Evolutionary conservation across 2,797 vertebrate species (phyloP).

Genomic region (Microctenopoma steveboyesi): DNA sequence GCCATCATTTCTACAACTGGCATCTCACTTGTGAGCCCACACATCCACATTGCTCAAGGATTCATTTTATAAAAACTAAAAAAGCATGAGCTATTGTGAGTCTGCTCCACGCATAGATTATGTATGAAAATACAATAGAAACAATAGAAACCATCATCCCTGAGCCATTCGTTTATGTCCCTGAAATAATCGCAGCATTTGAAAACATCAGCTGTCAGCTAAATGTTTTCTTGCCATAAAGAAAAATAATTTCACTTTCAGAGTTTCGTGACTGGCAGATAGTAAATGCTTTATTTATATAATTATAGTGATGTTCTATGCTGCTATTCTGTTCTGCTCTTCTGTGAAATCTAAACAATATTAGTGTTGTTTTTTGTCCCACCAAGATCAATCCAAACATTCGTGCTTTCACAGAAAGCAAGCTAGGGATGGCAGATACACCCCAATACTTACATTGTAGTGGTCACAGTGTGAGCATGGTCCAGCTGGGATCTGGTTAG

Average conservation of each 20-base stretch:
- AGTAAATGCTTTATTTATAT: neutral
- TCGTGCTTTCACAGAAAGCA: neutral
- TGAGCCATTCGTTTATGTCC: no score
- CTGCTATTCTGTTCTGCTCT: neutral
- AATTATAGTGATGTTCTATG: neutral
- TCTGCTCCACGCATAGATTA: no score
- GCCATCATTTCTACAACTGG: neutral
- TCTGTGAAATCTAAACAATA: neutral
- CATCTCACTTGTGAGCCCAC: neutral
- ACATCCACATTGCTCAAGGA: neutral
- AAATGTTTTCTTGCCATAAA: neutral
- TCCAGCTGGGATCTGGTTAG: conserved; percentile 37
- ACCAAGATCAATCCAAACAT: neutral
- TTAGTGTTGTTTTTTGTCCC: neutral
- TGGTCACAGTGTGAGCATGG: conserved; percentile 57
- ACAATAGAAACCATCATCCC: no score
- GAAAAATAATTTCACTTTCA: neutral
- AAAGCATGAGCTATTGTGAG: no score
- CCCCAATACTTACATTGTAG: conserved; percentile 65
- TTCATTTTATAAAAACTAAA: no score
- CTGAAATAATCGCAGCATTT: no score
- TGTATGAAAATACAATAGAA: no score
- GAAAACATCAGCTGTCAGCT: neutral
- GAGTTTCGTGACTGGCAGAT: neutral
- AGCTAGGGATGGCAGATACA: neutral